These are phyloP conservation scores for Phrynocephalus guinanensis DNA, from an alignment of 2,797 vertebrate genomes.

Conservation along the genomic window DNA sequence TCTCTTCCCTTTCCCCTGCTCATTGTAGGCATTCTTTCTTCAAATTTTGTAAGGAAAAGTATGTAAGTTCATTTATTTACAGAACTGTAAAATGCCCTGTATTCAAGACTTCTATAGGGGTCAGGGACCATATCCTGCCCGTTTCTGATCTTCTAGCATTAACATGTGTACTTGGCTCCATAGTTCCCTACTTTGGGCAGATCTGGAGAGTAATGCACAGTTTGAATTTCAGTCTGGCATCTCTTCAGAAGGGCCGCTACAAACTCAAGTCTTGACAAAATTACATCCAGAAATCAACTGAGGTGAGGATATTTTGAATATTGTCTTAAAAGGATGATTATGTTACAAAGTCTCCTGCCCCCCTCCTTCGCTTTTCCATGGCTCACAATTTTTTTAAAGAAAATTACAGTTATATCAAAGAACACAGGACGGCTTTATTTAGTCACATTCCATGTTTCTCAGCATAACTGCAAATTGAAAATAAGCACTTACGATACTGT, in stretches of 20 bases:
- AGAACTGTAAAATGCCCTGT: no score
- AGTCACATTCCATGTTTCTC: constrained; percentile 73
- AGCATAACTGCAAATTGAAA: constrained; percentile 80
- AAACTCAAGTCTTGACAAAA: no score
- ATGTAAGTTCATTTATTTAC: no score
- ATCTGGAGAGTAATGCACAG: no score
- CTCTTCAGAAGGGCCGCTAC: neutral
- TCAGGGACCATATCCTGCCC: no score
- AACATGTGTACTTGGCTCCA: no score
- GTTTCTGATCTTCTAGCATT: no score
- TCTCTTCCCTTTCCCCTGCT: no score
- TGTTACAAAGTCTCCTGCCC: constrained; percentile 48
- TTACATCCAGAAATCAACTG: constrained; percentile 4
- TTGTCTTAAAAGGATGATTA: constrained; percentile 49
- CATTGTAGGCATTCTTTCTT: no score
- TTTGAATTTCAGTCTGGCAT: neutral
- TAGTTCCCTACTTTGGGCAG: neutral
- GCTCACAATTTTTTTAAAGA: constrained; percentile 57
- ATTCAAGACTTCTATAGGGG: no score
- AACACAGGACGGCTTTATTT: constrained; percentile 60
- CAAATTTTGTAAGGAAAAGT: no score
- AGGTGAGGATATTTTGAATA: constrained; percentile 41
- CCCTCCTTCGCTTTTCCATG: constrained; percentile 36
- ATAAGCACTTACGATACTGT: constrained; percentile 71
- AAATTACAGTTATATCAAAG: constrained; percentile 68